Conservation (phyloP, 2,888 invertebrate genomes). For the Nemapogon koenigi region DNA sequence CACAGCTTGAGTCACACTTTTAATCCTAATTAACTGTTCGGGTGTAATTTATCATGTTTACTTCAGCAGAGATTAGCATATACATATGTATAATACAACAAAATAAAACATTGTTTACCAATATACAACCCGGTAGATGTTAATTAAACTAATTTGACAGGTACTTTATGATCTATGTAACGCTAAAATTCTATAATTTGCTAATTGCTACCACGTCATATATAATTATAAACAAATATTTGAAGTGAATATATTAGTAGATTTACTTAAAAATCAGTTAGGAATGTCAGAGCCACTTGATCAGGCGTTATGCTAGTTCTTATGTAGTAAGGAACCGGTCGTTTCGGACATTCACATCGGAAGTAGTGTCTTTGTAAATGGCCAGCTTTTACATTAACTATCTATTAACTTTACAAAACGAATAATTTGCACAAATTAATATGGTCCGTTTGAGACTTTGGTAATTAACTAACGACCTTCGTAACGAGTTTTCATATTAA, state of each 20-base stretch:
- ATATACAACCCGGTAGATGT: no score
- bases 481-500: slow-evolving; percentile 2
- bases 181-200: slow-evolving; percentile 3
- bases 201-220: slow-evolving; percentile 5
- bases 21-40: no score
- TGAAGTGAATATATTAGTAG: not conserved
- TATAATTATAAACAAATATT: slow-evolving; percentile 1
- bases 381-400: no score
- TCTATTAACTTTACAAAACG: no score
- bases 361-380: slow-evolving; percentile 6
- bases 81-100: no score
- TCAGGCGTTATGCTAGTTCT: slow-evolving; percentile 7
- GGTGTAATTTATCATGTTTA: no score
- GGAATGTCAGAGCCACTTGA: slow-evolving; percentile 4
- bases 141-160: not conserved
- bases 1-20: no score
- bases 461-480: slow-evolving; percentile 8
- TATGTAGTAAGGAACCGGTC: slow-evolving; percentile 8
- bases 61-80: no score
- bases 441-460: not conserved
- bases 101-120: no score
- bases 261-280: slow-evolving; percentile 1
- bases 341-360: slow-evolving; percentile 10
- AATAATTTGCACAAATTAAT: no score
- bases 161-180: not conserved